A percentile compares a stretch with the other conserved stretches of the same genome.
These are phyloP conservation scores for Coturnix japonica DNA, from an alignment of 2,113 vertebrate species.

Conservation along the genomic window DNA sequence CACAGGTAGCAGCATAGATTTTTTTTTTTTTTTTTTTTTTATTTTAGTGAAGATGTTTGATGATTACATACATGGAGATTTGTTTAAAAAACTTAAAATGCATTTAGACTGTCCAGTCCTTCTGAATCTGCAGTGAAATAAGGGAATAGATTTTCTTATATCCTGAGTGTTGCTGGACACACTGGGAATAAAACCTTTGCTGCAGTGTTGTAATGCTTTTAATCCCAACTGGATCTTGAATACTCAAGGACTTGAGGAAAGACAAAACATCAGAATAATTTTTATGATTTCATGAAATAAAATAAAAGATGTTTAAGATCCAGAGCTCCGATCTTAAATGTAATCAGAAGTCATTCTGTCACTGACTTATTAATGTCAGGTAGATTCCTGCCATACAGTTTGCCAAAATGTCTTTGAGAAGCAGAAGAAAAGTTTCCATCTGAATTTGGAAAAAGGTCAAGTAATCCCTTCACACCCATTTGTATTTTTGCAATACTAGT, in stretches of 20 bases:
- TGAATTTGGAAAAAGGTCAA: neutral
- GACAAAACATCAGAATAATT: neutral
- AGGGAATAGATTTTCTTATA: neutral
- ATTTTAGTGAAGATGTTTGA: conserved; percentile 13
- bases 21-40: neutral
- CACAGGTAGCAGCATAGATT: neutral
- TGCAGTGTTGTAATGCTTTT: neutral
- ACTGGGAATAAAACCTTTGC: neutral
- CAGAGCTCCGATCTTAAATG: neutral
- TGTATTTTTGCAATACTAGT: neutral
- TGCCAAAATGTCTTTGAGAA: neutral
- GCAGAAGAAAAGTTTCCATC: neutral
- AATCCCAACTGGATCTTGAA: neutral
- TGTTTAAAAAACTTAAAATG: neutral
- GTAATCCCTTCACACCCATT: neutral
- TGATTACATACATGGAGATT: neutral
- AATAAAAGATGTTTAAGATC: neutral
- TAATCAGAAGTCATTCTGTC: neutral
- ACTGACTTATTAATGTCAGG: neutral
- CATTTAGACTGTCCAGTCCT: neutral
- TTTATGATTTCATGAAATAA: neutral
- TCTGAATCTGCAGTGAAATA: neutral
- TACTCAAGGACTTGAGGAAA: neutral
- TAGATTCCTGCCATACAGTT: neutral
- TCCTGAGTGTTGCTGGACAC: neutral